Evolutionary conservation across 2,797 vertebrate genomes (phyloP).

Genomic region (Varecia variegata): DNA sequence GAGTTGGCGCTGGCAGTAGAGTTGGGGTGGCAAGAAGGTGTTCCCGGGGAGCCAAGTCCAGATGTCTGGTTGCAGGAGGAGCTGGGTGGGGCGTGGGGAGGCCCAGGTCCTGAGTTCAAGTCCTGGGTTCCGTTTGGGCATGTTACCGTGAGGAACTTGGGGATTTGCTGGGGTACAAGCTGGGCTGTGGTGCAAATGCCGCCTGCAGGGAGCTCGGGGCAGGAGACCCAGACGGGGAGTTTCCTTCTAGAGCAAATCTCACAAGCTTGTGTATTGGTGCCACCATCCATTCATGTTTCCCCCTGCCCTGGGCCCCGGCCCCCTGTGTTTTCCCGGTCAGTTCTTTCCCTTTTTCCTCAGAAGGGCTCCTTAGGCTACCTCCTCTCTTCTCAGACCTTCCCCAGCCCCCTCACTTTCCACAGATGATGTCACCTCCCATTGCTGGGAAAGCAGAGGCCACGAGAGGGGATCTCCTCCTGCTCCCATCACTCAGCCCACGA

Average conservation of each 20-base stretch:
- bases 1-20: accelerated
- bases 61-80: background rate
- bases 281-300: background rate
- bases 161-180: background rate
- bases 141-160: background rate
- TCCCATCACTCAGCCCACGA: background rate
- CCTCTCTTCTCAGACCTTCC: background rate
- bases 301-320: background rate
- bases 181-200: background rate
- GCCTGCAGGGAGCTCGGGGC: background rate
- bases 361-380: background rate
- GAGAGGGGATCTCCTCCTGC: background rate
- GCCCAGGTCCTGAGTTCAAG: background rate
- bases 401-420: background rate
- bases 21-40: background rate
- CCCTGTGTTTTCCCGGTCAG: background rate
- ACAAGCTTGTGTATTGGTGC: background rate
- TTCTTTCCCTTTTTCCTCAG: background rate
- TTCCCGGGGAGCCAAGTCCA: background rate
- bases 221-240: background rate
- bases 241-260: background rate
- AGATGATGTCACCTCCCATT: background rate
- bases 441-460: background rate
- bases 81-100: too few species aligned
- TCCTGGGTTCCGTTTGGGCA: background rate